phyloP scores from a whole-genome alignment of 2,797 vertebrate species.

The Rhinophrynus dorsalis region DNA sequence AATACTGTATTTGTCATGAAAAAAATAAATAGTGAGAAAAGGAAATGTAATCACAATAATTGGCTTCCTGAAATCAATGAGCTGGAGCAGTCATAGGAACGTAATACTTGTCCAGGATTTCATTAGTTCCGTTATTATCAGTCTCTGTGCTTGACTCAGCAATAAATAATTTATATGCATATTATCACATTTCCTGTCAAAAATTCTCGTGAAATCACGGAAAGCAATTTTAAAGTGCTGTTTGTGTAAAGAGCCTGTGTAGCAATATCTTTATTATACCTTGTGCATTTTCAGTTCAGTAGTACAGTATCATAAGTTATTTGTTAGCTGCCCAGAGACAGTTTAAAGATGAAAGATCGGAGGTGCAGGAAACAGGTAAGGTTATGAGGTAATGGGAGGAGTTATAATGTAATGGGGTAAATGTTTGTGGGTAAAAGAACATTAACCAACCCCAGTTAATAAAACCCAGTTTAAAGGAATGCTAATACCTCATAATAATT shows the following conservation, averaged over 20 bases:
- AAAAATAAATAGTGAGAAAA: conserved; percentile 19
- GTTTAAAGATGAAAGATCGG: too few species aligned
- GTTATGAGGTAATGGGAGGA: too few species aligned
- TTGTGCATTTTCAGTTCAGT: too few species aligned
- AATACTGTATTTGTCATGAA: conserved; percentile 13
- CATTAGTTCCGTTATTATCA: conserved; percentile 11
- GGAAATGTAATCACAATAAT: conserved; percentile 7
- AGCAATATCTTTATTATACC: too few species aligned
- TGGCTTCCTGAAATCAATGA: conserved; percentile 4
- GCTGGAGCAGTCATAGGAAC: not conserved
- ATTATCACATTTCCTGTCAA: conserved; percentile 25
- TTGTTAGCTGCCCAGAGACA: too few species aligned
- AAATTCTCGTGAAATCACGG: conserved; percentile 25
- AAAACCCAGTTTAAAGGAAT: too few species aligned
- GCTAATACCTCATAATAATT: too few species aligned
- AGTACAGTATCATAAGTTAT: too few species aligned
- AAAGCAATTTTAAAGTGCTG: not conserved
- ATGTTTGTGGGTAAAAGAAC: too few species aligned
- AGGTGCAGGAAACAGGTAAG: too few species aligned
- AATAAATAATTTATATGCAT: conserved; percentile 32
- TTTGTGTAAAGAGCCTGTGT: not conserved
- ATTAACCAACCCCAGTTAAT: too few species aligned
- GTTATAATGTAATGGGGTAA: not conserved
- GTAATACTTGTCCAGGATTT: not conserved
- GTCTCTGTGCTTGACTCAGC: conserved; percentile 19